Percentiles rank a stretch among this genome's conserved stretches.
Evolutionary conservation across 2,113 vertebrate genomes (phyloP).

Genomic region (Epinephelus moara): DNA sequence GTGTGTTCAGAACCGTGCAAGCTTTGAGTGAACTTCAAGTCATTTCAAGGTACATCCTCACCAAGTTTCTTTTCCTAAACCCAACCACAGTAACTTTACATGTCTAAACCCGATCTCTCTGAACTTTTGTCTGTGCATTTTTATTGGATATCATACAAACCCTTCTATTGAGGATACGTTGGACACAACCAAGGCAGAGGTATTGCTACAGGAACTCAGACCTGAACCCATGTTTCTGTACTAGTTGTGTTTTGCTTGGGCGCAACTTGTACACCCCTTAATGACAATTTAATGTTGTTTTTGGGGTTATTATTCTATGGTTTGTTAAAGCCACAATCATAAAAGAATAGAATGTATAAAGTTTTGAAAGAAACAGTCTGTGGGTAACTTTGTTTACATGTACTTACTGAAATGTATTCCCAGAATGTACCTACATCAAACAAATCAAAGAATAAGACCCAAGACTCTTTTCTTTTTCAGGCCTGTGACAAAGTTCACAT

Average conservation of each 20-base stretch:
- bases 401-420: slow-evolving; percentile 19
- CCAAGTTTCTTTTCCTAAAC: too few relatives aligned
- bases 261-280: neutral
- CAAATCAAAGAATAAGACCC: slow-evolving; percentile 18
- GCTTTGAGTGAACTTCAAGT: too few relatives aligned
- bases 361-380: neutral
- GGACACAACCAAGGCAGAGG: neutral
- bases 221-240: neutral
- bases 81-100: too few relatives aligned
- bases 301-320: slow-evolving; percentile 30
- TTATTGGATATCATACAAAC: too few relatives aligned
- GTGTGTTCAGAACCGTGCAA: too few relatives aligned
- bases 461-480: neutral
- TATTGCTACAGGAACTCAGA: neutral
- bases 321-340: slow-evolving; percentile 27
- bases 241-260: neutral
- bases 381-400: neutral
- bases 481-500: neutral
- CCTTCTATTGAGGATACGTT: too few relatives aligned
- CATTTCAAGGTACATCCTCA: too few relatives aligned
- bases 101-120: too few relatives aligned
- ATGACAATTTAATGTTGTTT: slow-evolving; percentile 11
- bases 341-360: slow-evolving; percentile 37
- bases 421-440: slow-evolving; percentile 1
- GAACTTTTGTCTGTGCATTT: too few relatives aligned